Evolutionary conservation across 2,113 vertebrate genomes (phyloP).

Genomic region (Chauna torquata): DNA sequence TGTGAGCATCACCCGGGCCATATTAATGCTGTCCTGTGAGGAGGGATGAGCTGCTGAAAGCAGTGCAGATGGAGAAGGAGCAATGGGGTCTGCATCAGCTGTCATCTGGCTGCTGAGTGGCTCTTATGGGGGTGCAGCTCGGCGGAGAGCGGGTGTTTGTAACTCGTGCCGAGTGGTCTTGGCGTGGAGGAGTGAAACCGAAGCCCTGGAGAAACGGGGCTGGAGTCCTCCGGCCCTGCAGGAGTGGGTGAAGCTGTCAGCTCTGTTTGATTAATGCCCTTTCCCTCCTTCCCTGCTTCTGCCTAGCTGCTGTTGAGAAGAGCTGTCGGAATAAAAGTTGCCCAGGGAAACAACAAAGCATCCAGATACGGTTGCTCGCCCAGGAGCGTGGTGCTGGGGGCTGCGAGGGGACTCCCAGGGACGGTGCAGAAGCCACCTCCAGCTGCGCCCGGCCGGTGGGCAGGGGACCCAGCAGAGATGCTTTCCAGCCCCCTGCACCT

Average conservation of each 20-base stretch:
- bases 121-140: background rate
- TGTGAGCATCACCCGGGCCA: accelerated
- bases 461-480: background rate
- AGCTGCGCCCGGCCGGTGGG: background rate
- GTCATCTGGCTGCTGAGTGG: background rate
- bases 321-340: background rate
- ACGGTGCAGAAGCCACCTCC: background rate
- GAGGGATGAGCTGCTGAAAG: background rate
- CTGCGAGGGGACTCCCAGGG: background rate
- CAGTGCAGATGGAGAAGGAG: background rate
- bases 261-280: background rate
- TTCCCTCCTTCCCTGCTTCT: background rate
- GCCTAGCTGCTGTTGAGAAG: background rate
- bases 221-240: background rate
- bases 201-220: background rate
- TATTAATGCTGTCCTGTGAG: background rate
- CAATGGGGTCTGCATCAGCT: background rate
- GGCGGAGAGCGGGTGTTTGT: background rate
- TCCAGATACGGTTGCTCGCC: background rate
- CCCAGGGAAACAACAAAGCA: background rate
- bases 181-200: background rate
- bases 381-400: background rate
- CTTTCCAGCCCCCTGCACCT: background rate
- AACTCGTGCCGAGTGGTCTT: background rate
- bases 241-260: background rate